Percentiles rank a stretch among this genome's conserved stretches.
These are phyloP conservation scores for Antigone vipio DNA, from an alignment of 2,113 vertebrate species.

Conservation along the genomic window DNA sequence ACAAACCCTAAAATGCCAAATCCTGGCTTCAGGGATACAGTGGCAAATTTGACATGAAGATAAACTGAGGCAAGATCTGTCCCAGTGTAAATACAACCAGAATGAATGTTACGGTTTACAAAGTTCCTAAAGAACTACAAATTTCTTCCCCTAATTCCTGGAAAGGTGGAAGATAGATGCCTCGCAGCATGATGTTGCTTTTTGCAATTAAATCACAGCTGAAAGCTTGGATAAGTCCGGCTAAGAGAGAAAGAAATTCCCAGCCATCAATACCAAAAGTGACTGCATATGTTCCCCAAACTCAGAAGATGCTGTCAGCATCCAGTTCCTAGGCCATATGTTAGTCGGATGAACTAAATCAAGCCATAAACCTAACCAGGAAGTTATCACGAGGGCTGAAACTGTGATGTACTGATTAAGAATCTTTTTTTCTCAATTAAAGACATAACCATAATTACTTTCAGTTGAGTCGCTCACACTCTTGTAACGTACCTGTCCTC, in stretches of 20 bases:
- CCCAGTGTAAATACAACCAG: neutral
- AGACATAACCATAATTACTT: slow-evolving; percentile 41
- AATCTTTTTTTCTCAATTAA: slow-evolving; percentile 47
- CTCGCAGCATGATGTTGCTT: neutral
- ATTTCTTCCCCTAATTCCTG: neutral
- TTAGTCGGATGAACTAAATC: neutral
- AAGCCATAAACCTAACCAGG: slow-evolving; percentile 1
- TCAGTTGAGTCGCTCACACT: slow-evolving; percentile 1
- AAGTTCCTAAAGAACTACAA: neutral
- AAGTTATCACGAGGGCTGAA: slow-evolving; percentile 13
- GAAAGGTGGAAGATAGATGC: neutral
- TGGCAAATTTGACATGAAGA: neutral
- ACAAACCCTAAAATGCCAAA: neutral
- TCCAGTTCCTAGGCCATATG: slow-evolving; percentile 9
- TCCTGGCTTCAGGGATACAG: neutral
- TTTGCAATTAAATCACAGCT: neutral
- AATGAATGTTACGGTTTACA: neutral
- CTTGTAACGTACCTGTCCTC: neutral
- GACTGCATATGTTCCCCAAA: neutral
- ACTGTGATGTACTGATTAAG: slow-evolving; percentile 16
- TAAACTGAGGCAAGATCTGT: neutral
- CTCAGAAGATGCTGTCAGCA: neutral
- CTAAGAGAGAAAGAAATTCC: neutral
- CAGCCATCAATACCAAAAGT: neutral
- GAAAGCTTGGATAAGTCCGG: neutral